Percentiles rank a stretch among this genome's conserved stretches.
Evolutionary conservation across 2,113 vertebrate genomes (phyloP).

Genomic region (Dermatemys mawii): DNA sequence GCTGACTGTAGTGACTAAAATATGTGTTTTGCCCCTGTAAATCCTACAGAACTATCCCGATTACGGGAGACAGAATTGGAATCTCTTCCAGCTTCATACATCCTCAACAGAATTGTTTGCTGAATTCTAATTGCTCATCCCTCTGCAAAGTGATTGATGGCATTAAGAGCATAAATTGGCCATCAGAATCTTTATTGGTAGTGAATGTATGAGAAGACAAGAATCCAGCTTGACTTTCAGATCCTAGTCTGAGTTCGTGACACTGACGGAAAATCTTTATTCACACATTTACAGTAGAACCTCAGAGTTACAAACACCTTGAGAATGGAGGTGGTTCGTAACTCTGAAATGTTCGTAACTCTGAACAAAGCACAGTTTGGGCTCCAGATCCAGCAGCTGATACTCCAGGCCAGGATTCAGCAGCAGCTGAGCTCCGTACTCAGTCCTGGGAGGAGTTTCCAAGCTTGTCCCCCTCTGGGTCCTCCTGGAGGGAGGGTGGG

Average conservation of each 20-base stretch:
- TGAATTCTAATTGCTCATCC: accelerated
- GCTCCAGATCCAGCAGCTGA: no score
- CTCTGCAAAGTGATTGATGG: background rate
- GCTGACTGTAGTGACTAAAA: background rate
- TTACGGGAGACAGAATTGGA: accelerated
- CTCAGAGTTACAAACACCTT: no score
- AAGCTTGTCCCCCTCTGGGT: no score
- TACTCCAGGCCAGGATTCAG: no score
- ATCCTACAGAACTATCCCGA: background rate
- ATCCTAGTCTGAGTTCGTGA: background rate
- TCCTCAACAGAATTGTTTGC: background rate
- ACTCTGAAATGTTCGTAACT: no score
- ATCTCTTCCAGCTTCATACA: background rate
- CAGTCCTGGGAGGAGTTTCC: no score
- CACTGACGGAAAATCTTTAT: accelerated
- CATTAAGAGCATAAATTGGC: accelerated
- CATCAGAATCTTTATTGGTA: accelerated
- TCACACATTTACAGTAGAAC: background rate
- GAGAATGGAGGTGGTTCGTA: no score
- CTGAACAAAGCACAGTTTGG: no score
- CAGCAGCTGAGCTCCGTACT: no score
- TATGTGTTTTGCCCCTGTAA: background rate
- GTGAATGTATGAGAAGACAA: background rate
- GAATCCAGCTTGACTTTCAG: background rate
- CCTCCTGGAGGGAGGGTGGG: no score